Evolutionary conservation across 2,888 invertebrate species (phyloP).

Genomic region (Agonum fuliginosum): DNA sequence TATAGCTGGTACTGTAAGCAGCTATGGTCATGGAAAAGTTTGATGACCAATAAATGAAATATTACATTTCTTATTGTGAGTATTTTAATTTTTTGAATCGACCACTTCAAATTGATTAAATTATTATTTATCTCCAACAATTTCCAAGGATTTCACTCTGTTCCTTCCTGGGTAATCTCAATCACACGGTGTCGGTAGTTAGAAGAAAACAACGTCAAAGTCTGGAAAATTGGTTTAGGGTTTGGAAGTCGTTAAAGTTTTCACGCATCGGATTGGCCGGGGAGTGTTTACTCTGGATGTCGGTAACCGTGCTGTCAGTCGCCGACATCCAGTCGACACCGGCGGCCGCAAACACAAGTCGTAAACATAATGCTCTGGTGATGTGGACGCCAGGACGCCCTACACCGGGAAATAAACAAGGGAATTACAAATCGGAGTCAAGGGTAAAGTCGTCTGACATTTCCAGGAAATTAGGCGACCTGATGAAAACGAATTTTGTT

Average conservation of each 20-base stretch:
- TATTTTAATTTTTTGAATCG: too few relatives aligned
- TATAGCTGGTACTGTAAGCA: too few relatives aligned
- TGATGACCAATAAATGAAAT: too few relatives aligned
- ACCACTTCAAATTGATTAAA: too few relatives aligned
- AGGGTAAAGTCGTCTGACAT: neutral
- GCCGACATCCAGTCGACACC: neutral
- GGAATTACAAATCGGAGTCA: slow-evolving; percentile 33
- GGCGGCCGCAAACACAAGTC: neutral
- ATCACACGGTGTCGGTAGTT: too few relatives aligned
- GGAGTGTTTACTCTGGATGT: slow-evolving; percentile 38
- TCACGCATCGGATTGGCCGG: slow-evolving; percentile 34
- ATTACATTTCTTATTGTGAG: too few relatives aligned
- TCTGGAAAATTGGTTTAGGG: slow-evolving; percentile 49
- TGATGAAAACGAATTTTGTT: neutral
- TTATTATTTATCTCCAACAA: too few relatives aligned
- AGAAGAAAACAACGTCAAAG: too few relatives aligned
- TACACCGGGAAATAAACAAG: slow-evolving; percentile 27
- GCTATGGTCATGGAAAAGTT: too few relatives aligned
- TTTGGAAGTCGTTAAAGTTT: slow-evolving; percentile 50
- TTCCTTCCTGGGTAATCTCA: too few relatives aligned
- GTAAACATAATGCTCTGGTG: slow-evolving; percentile 37
- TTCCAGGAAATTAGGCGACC: neutral
- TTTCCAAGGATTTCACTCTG: too few relatives aligned
- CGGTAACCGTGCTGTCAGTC: neutral
- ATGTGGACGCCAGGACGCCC: too few relatives aligned